These are phyloP conservation scores for Lydus trimaculatus DNA, from an alignment of 2,888 invertebrate genomes.

Conservation along the genomic window DNA sequence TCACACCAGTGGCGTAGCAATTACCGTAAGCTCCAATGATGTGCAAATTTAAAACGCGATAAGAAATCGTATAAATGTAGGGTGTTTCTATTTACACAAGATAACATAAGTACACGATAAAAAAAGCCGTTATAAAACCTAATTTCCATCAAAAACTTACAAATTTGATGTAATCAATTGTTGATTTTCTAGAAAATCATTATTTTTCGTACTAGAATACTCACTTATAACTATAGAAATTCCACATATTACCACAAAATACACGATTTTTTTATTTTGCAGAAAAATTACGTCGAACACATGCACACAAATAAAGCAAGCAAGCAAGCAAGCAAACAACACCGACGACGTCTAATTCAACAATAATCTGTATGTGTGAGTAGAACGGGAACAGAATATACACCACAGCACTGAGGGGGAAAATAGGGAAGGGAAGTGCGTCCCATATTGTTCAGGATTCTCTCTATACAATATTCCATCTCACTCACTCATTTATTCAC, in stretches of 20 bases:
- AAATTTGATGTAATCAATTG: not conserved
- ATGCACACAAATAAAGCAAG: not conserved
- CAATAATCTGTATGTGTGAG: not conserved
- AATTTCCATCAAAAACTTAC: not conserved
- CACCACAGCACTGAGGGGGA: not conserved
- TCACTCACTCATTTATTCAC: not conserved
- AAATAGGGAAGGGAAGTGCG: not conserved
- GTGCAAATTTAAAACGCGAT: not conserved
- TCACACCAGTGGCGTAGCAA: not conserved
- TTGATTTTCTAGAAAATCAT: not conserved
- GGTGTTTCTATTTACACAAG: not conserved
- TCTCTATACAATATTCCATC: not conserved
- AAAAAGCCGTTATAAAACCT: not conserved
- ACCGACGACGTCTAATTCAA: not conserved
- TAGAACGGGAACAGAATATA: not conserved
- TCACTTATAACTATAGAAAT: not conserved
- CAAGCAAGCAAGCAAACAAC: not conserved
- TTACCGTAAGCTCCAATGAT: not conserved
- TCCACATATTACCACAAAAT: not conserved
- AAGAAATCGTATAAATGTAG: not conserved
- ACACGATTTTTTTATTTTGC: not conserved
- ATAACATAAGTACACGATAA: not conserved
- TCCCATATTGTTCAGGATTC: conserved; percentile 6
- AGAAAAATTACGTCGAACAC: not conserved
- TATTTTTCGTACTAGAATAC: not conserved